Base-by-base conservation (phyloP, 1,140 invertebrate species). In the Cephus cinctus region DNA sequence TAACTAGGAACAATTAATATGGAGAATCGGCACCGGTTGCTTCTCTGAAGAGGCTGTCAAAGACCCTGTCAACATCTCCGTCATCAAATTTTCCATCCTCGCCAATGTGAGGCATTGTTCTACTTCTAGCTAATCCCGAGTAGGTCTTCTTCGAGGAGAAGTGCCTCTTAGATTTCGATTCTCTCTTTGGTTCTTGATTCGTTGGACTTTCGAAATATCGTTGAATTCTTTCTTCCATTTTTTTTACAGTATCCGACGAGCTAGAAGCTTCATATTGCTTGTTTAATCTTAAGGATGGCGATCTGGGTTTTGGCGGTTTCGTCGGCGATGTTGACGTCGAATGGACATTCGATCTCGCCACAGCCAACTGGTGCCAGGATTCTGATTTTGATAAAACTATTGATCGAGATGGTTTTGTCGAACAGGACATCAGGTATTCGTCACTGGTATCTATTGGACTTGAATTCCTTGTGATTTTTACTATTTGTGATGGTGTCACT, bases 231-330 rank as follows among this genome's bases (percentile, higher is more conserved):
- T 82, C 80, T 58, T 87, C 83, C 75, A 92, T 92, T 21, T 85
- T 82, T 6, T 80, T 76, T 5, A 90, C 71, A 48, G 85, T 82
- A n/a, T 86, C 82, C 42, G 84, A 85, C 5, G 83, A 79, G 44
- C 89, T 83, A 16, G 87, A 84, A 4, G 88, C 88, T 67, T 92
- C 89, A 66, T 80, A 92, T 50, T 91, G 84, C 56, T 82, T 75
- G 0, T 88, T 86, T 14, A 87, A 76, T 6, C 81, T 81, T 50
- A 89, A 68, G 3, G 84, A 78, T 49, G 86, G 86, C 0, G 87
- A 89, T 53, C 87, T 89, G 1, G 85, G 81, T 55, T 86, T 84
- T 1, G 81, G 72, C 12, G 83, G 76, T 27, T 76, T 73, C 1
- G 59, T 61, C 5, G 79, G 74, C 6, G 56, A 52, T 36, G 57